Evolutionary conservation across 2,113 vertebrate genomes (phyloP), one percentile per base, ranked within the genome.

Genomic region (Taurulus bubalis): DNA sequence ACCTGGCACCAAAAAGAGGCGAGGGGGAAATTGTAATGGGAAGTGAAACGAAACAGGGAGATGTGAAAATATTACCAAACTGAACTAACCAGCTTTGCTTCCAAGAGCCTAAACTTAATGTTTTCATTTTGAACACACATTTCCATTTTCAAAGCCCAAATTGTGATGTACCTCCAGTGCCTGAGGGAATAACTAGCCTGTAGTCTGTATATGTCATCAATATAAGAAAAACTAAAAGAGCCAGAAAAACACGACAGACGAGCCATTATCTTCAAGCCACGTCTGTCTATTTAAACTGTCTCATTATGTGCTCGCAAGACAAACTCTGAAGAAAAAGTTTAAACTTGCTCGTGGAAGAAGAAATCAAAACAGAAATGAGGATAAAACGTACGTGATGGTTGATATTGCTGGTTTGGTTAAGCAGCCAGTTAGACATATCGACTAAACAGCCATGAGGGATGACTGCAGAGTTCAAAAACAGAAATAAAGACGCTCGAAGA

Each of bases 191-290:
- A 59, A 59, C 3, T 15, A 12, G 30, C 16, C 58, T 11, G 6
- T 20, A n/a, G 34, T 42, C 12, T 75, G 59, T 56, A 49, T 64
- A 11, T 75, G 20, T 38, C 12, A 30, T 60, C 36, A 30, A 36
- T 22, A 59, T 51, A 40, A 14, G 5, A 49, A 38, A 71, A 72
- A 14, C 18, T 22, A 9, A 20, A 68, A 66, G 38, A 56, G 24
- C 34, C 34, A 24, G 22, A 70, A 45, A 47, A 82, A 76, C 18
- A 51, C 14, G 47, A 45, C 58, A 70, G 63, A 56, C 11, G 49
- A 30, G 42, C 6, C 14, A 55, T 4, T 2, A 24, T 22, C n/a
- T 68, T 62, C 55, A 28, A 40, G 22, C n/a, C 40, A n/a, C n/a
- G 30, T 26, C 47, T 59, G 30, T 71, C 12, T 26, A 36, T 68